Base-by-base conservation (phyloP, 2,888 invertebrate species). In the Drosophila bunnanda region DNA sequence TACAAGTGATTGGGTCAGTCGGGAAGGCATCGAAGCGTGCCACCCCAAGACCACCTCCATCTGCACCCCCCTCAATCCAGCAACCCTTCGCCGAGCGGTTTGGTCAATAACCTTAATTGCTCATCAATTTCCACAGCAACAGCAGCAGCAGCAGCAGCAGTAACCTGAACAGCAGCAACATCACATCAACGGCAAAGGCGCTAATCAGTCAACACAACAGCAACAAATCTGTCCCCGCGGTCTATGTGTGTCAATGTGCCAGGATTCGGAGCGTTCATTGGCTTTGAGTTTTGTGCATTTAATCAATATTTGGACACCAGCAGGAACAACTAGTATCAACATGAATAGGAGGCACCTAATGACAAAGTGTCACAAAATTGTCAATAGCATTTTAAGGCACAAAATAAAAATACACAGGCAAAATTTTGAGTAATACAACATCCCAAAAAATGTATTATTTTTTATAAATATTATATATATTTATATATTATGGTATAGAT, bases 101-200 rank as follows among this genome's bases (percentile, higher is more conserved):
- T 84, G 83, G 88, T 87, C 89, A 87, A 84, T 81, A 84, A 89
- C 84, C 82, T 79, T 87, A 88, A 84, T 79, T 81, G 83, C 74
- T 89, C 85, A 84, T 77, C 87, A 88, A 77, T 84, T 75, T 69
- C 68, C 60, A 73, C 50, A 64, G 32, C 28, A 17, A 25, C 28
- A 17, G 6, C 44, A 60, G 57, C 55, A 60, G 28, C 61, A 17
- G 43, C 38, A 46, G 12, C 34, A 39, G 15, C 25, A 46, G n/a
- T 28, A 28, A 46, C 46, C 46, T 28, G 46, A 28, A 68, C 36
- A 54, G n/a, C 57, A 41, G 66, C n/a, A 32, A 20, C 64, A 66
- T 52, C 53, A 43, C 66, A 66, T 66, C 50, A 65, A 66, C 34
- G 53, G 50, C 64, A 56, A 70, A 66, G 57, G 72, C 81, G 73